phyloP scores from a whole-genome alignment of 2,888 invertebrate species.

The Venusia cambrica region DNA sequence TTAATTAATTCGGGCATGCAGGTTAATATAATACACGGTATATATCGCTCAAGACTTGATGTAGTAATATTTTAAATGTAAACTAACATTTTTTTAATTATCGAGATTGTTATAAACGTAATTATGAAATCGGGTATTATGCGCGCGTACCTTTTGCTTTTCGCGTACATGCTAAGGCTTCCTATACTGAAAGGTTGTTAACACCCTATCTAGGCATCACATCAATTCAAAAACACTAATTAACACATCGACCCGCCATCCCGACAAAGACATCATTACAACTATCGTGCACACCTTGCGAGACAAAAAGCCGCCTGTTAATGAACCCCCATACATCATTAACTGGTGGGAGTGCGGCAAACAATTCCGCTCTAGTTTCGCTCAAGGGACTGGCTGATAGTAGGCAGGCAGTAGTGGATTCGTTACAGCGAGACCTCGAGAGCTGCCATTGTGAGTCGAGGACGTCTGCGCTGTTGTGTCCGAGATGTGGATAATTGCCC shows the following conservation, averaged over 20 bases:
- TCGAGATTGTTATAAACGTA: too few relatives aligned
- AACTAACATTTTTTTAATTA: too few relatives aligned
- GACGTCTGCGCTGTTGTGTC: slow-evolving; percentile 76
- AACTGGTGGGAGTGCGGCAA: slow-evolving; percentile 67
- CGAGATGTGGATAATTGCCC: slow-evolving; percentile 79
- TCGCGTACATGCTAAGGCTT: slow-evolving; percentile 1
- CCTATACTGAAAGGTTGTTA: slow-evolving; percentile 6
- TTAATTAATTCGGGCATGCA: too few relatives aligned
- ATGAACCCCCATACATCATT: slow-evolving; percentile 74
- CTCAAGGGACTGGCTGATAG: slow-evolving; percentile 65
- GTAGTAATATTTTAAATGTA: too few relatives aligned
- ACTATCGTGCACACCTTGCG: slow-evolving; percentile 42
- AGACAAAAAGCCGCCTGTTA: slow-evolving; percentile 57
- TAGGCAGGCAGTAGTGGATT: slow-evolving; percentile 69
- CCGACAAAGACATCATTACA: slow-evolving; percentile 29
- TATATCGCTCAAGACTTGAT: too few relatives aligned
- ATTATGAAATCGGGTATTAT: too few relatives aligned
- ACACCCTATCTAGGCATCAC: slow-evolving; percentile 3
- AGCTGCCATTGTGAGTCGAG: slow-evolving; percentile 74
- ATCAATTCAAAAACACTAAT: slow-evolving; percentile 27
- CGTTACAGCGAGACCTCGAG: slow-evolving; percentile 76
- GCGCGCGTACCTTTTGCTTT: not conserved
- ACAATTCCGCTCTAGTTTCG: slow-evolving; percentile 73
- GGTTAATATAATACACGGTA: too few relatives aligned
- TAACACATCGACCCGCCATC: slow-evolving; percentile 25